Percentiles rank a stretch among this genome's conserved stretches.
Evolutionary conservation across 2,888 invertebrate genomes (phyloP).

Genomic region (Microctonus brassicae): DNA sequence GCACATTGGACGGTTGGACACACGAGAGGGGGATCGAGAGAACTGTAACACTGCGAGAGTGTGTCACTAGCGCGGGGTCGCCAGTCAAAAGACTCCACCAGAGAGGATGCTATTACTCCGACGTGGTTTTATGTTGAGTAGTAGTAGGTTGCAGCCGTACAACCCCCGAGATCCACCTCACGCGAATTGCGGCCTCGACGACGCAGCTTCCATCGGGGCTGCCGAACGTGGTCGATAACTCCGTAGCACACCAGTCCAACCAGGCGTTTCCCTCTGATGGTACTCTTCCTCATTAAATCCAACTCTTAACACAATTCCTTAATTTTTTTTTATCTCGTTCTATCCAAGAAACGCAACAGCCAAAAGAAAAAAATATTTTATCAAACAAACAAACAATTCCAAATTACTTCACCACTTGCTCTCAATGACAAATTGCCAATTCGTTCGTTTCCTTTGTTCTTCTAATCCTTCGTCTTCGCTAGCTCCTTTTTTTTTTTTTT

Average conservation of each 20-base stretch:
- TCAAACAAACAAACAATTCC: no score
- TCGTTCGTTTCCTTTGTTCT: neutral
- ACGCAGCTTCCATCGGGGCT: constrained; percentile 36
- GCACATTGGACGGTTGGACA: neutral
- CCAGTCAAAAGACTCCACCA: neutral
- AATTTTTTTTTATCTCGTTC: neutral
- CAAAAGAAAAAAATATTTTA: neutral
- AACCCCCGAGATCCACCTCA: constrained; percentile 24
- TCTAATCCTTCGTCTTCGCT: neutral
- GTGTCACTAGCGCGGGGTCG: constrained; percentile 14
- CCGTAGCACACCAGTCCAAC: constrained; percentile 2
- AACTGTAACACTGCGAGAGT: neutral
- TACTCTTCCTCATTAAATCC: neutral
- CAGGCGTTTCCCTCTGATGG: constrained; percentile 33
- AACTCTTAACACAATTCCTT: neutral
- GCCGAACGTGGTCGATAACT: constrained; percentile 37
- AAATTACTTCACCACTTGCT: no score
- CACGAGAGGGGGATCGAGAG: neutral
- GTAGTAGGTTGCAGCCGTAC: constrained; percentile 18
- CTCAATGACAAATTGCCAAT: no score
- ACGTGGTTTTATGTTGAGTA: neutral
- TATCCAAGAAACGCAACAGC: neutral
- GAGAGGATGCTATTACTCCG: constrained; percentile 19
- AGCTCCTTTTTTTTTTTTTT: neutral
- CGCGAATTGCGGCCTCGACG: constrained; percentile 31